Evolutionary conservation across 2,888 invertebrate species (phyloP).

Genomic region (Lagria hirta): DNA sequence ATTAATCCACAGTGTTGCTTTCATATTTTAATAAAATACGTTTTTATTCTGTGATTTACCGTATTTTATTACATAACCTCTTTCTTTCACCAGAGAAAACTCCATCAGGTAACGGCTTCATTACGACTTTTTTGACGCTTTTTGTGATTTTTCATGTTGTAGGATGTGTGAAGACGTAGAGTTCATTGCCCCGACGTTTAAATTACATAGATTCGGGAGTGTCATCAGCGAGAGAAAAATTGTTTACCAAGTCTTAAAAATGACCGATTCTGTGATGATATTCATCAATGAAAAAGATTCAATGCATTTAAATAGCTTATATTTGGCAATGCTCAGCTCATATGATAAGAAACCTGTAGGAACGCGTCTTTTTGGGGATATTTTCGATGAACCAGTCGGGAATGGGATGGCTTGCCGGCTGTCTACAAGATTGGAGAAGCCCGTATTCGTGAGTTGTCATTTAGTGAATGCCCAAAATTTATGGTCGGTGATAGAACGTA

Average conservation of each 20-base stretch:
- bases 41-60: too few species aligned
- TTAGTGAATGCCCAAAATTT: slow-evolving; percentile 47
- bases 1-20: too few species aligned
- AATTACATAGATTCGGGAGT: slow-evolving; percentile 44
- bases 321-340: slow-evolving; percentile 47
- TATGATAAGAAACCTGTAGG: slow-evolving; percentile 43
- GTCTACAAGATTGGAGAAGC: slow-evolving; percentile 52
- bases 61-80: too few species aligned
- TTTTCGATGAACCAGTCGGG: slow-evolving; percentile 41
- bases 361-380: slow-evolving; percentile 51
- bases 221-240: slow-evolving; percentile 48
- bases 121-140: too few species aligned
- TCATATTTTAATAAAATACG: too few species aligned
- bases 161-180: slow-evolving; percentile 13
- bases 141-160: too few species aligned
- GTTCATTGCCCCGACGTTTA: slow-evolving; percentile 38
- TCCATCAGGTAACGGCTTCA: too few species aligned
- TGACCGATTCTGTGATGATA: slow-evolving; percentile 53
- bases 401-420: slow-evolving; percentile 42
- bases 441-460: slow-evolving; percentile 57
- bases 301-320: slow-evolving; percentile 50
- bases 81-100: too few species aligned
- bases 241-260: slow-evolving; percentile 52
- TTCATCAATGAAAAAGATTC: slow-evolving; percentile 52
- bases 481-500: slow-evolving; percentile 50